phyloP scores from a whole-genome alignment of 2,888 invertebrate genomes.

The Ceriagrion tenellum region DNA sequence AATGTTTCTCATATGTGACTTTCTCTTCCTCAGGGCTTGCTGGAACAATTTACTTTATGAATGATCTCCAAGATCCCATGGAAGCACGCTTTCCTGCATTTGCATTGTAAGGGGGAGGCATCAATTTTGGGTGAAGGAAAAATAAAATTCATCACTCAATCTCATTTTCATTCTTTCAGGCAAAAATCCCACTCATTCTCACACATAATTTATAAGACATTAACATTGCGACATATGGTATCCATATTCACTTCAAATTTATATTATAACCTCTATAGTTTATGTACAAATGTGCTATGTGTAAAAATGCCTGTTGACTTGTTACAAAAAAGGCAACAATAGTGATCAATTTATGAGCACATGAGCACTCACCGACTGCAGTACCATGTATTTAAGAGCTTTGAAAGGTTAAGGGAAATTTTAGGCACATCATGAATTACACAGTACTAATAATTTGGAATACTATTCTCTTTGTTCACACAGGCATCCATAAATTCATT shows the following conservation, averaged over 20 bases:
- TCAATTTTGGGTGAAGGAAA: slow-evolving; percentile 16
- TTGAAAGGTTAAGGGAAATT: slow-evolving; percentile 53
- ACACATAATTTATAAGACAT: slow-evolving; percentile 66
- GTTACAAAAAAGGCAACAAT: slow-evolving; percentile 65
- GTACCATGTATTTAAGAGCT: slow-evolving; percentile 35
- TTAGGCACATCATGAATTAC: slow-evolving; percentile 66
- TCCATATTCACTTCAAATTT: slow-evolving; percentile 58
- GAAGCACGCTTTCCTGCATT: slow-evolving; percentile 89
- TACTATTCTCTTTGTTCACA: slow-evolving; percentile 47
- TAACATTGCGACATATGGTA: slow-evolving; percentile 65
- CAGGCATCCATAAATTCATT: slow-evolving; percentile 50
- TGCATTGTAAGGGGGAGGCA: slow-evolving; percentile 76
- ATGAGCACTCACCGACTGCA: slow-evolving; percentile 53
- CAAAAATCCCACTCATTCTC: slow-evolving; percentile 57
- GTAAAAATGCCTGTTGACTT: slow-evolving; percentile 66
- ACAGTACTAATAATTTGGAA: slow-evolving; percentile 46
- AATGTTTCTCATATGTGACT: not conserved
- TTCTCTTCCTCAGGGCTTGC: slow-evolving; percentile 80
- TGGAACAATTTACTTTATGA: slow-evolving; percentile 87
- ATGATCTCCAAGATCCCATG: slow-evolving; percentile 83
- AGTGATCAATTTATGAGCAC: slow-evolving; percentile 53
- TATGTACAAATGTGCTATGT: slow-evolving; percentile 67
- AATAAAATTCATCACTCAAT: slow-evolving; percentile 59
- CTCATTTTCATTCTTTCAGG: slow-evolving; percentile 57
- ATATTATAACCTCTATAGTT: slow-evolving; percentile 62